Evolutionary conservation across 2,797 vertebrate species (phyloP).

Genomic region (Trematomus bernacchii): DNA sequence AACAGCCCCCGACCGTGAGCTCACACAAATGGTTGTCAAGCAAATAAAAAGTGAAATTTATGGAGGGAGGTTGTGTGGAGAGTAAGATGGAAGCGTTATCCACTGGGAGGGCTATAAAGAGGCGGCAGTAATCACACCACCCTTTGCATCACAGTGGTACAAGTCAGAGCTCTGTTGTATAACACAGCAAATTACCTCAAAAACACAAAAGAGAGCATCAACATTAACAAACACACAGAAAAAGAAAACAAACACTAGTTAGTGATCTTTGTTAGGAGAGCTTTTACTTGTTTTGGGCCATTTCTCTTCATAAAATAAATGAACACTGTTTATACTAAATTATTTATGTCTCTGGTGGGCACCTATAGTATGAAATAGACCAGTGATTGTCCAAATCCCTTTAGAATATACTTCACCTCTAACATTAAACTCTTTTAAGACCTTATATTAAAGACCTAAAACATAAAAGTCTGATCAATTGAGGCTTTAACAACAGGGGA

Average conservation of each 20-base stretch:
- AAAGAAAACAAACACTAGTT: constrained; percentile 65
- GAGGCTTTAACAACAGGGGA: constrained; percentile 17
- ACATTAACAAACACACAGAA: constrained; percentile 61
- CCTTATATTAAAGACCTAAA: constrained; percentile 33
- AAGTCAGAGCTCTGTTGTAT: constrained; percentile 74
- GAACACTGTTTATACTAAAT: constrained; percentile 24
- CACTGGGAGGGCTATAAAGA: constrained; percentile 76
- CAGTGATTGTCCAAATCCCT: constrained; percentile 39
- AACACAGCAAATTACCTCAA: constrained; percentile 74
- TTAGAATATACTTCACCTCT: constrained; percentile 26
- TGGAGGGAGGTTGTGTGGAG: constrained; percentile 74
- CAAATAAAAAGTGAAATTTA: constrained; percentile 86
- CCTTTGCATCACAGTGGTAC: constrained; percentile 77
- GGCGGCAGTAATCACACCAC: constrained; percentile 80
- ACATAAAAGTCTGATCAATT: constrained; percentile 23
- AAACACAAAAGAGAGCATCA: constrained; percentile 78
- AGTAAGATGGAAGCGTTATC: constrained; percentile 67
- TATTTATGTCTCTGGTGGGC: constrained; percentile 14
- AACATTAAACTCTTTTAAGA: constrained; percentile 14
- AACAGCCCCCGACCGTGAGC: constrained; percentile 80
- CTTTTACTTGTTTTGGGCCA: constrained; percentile 54
- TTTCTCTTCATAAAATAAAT: constrained; percentile 63
- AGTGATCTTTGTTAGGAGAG: constrained; percentile 55
- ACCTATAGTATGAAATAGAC: constrained; percentile 59
- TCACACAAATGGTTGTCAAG: constrained; percentile 83